Percentiles rank a stretch among this genome's conserved stretches.
These are phyloP conservation scores for Dasypus novemcinctus DNA, from an alignment of 2,113 vertebrate species.

Conservation along the genomic window DNA sequence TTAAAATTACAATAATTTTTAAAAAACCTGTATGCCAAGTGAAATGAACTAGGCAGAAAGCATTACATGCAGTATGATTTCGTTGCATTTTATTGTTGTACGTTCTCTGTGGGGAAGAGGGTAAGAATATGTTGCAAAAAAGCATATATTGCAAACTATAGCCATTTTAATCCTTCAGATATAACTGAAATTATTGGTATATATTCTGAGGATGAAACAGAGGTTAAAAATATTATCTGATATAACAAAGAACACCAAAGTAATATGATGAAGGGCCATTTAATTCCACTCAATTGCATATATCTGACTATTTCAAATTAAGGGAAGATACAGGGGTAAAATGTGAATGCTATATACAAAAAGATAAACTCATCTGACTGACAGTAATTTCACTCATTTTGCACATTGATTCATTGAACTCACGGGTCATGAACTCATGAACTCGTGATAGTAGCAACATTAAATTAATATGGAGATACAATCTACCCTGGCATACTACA, in stretches of 20 bases:
- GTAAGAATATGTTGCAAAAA: too few species aligned
- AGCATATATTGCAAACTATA: not conserved
- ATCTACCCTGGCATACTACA: not conserved
- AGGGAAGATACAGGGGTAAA: not conserved
- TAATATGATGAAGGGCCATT: too few species aligned
- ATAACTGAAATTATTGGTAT: not conserved
- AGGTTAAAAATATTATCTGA: not conserved
- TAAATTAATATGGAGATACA: not conserved
- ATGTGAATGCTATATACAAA: not conserved
- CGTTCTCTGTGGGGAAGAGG: not conserved
- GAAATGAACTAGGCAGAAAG: too few species aligned
- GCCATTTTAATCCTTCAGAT: not conserved
- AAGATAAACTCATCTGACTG: not conserved
- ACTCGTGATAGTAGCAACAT: not conserved
- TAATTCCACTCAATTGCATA: not conserved
- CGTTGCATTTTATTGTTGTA: not conserved
- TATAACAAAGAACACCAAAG: not conserved
- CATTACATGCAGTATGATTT: too few species aligned
- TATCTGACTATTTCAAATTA: not conserved
- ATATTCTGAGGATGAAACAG: not conserved
- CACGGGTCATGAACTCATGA: not conserved
- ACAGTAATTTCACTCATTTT: not conserved
- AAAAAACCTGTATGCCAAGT: too few species aligned
- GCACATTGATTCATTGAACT: accelerated
- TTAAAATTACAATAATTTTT: too few species aligned